phyloP scores from a whole-genome alignment of 2,797 vertebrate species.

The Gymnoscopelus microlampas region DNA sequence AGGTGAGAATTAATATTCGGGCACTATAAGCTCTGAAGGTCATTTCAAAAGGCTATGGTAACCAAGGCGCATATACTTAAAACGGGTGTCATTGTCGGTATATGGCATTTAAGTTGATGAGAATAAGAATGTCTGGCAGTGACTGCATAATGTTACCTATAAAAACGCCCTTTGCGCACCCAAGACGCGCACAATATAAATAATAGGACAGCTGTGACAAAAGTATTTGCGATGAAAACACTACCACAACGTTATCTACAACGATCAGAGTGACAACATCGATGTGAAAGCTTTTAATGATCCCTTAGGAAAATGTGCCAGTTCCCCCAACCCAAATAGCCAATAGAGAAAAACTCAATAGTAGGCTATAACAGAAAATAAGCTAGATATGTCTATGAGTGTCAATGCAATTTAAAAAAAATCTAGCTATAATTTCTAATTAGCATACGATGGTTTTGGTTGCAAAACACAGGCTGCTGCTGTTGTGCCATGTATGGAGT shows the following conservation, averaged over 20 bases:
- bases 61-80: conserved; percentile 38
- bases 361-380: too few relatives aligned
- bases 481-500: conserved; percentile 34
- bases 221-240: conserved; percentile 19
- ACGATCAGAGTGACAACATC: conserved; percentile 11
- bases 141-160: conserved; percentile 8
- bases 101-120: conserved; percentile 44
- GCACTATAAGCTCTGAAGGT: conserved; percentile 77
- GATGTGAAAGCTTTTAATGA: neutral
- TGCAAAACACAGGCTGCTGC: conserved; percentile 40
- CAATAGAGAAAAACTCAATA: too few relatives aligned
- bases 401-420: too few relatives aligned
- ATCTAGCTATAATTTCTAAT: conserved; percentile 49
- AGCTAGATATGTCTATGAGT: too few relatives aligned
- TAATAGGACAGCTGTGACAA: conserved; percentile 31
- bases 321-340: too few relatives aligned
- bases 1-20: conserved; percentile 69
- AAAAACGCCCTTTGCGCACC: conserved; percentile 35
- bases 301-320: neutral
- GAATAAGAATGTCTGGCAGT: conserved; percentile 27
- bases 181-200: conserved; percentile 38
- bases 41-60: conserved; percentile 70
- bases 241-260: conserved; percentile 11
- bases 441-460: conserved; percentile 46
- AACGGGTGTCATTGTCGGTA: conserved; percentile 62